Evolutionary conservation across 92 coral and sea anemone genomes (phyloP), one percentile per base, ranked within the genome.

Genomic region (Anthopleura xanthogrammica): DNA sequence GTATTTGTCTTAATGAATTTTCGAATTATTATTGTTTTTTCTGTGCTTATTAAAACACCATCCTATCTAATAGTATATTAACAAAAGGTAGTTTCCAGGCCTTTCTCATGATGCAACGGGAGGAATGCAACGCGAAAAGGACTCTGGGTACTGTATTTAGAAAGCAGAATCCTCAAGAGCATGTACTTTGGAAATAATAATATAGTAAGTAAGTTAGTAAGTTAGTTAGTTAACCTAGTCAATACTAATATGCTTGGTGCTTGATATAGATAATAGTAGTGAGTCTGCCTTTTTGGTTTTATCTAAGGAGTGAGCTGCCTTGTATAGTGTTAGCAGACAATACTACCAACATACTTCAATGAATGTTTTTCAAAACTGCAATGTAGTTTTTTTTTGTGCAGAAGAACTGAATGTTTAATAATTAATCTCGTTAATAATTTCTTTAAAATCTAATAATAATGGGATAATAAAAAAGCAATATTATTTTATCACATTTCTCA

Each of bases 401-500:
- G 74, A 68, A 16, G 29, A 68, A 42, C 29, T 20, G 29, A 68
- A 29, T 5, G 3, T 29, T 23, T 68, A 1, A 36, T 68, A 68
- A 68, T 68, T 68, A 68, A 1, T 68, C 8, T 29, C 9, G 14
- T 24, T 29, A 36, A 24, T 68, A 68, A 9, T 36, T 68, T 29
- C 29, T 10, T 68, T 68, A 68, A 68, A 68, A 68, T 68, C 7
- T 23, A 68, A 12, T 68, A 29, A 68, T 68, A 68, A 23, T 24
- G 70, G 58, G 11, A 54, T 68, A 68, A 23, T 23, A 68, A 68
- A 68, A 68, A 68, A 68, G 74, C 74, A 68, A 68, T 14, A 68
- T 68, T 23, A 54, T 36, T 23, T 68, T 29, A 68, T 62, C 41
- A 12, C 14, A 24, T 68, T 68, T 23, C 20, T 23, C 9, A 68